Evolutionary conservation across 2,888 invertebrate species (phyloP), one percentile per base, ranked within the genome.

Genomic region (Andrena flavipes): DNA sequence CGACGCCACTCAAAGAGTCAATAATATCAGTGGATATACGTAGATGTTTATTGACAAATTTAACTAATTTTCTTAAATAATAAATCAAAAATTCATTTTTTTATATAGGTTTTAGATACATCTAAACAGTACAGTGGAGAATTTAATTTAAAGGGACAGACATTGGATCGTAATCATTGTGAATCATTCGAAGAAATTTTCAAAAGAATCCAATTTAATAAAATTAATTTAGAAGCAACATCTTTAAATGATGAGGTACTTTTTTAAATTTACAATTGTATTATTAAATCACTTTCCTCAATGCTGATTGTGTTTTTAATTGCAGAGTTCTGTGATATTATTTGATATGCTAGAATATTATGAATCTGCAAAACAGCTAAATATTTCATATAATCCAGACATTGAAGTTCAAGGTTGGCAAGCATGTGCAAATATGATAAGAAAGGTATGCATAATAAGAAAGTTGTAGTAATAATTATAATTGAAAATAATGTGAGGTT

Each of bases 271-370:
- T 60, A 33, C n/a, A 33, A 59, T 67, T 49, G 5, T 42, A 4
- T 42, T 67, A 6, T 65, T 65, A 23, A 35, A 60, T 8, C 20
- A 51, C 56, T 10, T 26, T 59, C 26, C 33, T 56, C 42, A 56
- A 35, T 51, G 20, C 6, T 51, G 16, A 23, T 23, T 71, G 76
- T 51, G 8, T 83, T 73, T 54, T 81, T 69, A 30, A 13, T 89
- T 89, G 26, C 86, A 93, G 92, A 92, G 92, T 85, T 95, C 96
- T 59, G 97, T 97, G 89, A 97, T 97, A 60, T 93, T 98, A 72
- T 98, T 98, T 93, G 98, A 98, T 93, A 98, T 98, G 97, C 95
- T 98, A 84, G 98, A 98, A 93, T 98, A 97, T 93, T 98, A 98
- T 94, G 98, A 98, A 93, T 97, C 98, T 62, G 95, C 95, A 0